These are phyloP conservation scores for Addax nasomaculatus DNA, from an alignment of 2,113 vertebrate genomes.

Conservation along the genomic window DNA sequence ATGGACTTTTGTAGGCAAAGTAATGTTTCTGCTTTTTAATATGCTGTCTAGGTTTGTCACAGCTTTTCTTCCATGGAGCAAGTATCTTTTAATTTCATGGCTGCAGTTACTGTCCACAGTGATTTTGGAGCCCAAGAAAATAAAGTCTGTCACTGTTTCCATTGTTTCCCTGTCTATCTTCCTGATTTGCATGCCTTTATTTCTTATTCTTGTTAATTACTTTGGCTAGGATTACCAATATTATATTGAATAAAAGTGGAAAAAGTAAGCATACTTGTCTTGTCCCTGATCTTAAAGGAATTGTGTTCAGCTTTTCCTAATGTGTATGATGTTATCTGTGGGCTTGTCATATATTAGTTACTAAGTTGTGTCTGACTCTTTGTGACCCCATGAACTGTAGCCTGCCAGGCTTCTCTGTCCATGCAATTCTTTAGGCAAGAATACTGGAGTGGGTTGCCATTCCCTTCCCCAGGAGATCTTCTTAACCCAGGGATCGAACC, in stretches of 20 bases:
- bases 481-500: not conserved
- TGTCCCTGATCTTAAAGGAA: not conserved
- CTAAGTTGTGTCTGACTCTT: not conserved
- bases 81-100: not conserved
- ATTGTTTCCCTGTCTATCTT: not conserved
- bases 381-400: not conserved
- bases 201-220: not conserved
- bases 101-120: not conserved
- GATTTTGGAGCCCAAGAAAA: not conserved
- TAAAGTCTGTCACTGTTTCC: not conserved
- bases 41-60: not conserved
- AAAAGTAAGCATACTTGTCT: not conserved
- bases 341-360: not conserved
- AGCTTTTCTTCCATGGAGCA: not conserved
- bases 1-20: not conserved
- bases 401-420: not conserved
- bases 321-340: not conserved
- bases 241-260: not conserved
- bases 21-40: not conserved
- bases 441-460: not conserved
- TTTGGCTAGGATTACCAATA: not conserved
- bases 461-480: not conserved
- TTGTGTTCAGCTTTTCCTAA: not conserved
- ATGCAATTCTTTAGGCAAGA: not conserved
- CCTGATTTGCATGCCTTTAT: not conserved